These are phyloP conservation scores for Cheirogaleus medius DNA, from an alignment of 2,113 vertebrate genomes.

Conservation along the genomic window DNA sequence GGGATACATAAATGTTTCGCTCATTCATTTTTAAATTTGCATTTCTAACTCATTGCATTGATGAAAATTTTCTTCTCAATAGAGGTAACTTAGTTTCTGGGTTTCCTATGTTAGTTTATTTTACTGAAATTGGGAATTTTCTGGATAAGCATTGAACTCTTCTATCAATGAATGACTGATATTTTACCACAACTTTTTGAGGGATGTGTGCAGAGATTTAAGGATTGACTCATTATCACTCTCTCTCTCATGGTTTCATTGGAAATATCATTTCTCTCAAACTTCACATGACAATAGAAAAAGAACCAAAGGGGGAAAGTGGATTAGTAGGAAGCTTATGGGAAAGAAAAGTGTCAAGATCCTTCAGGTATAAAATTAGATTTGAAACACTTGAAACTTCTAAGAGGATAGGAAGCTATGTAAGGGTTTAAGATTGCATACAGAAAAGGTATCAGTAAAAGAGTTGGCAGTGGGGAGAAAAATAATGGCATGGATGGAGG, in stretches of 20 bases:
- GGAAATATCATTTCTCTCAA: neutral
- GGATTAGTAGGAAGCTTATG: constrained; percentile 35
- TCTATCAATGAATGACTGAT: neutral
- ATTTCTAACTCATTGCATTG: neutral
- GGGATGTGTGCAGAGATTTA: neutral
- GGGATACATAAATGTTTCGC: neutral
- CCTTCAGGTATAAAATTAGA: constrained; percentile 52
- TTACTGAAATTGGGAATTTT: neutral
- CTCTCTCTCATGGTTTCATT: neutral
- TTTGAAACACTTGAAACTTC: constrained; percentile 53
- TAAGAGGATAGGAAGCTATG: constrained; percentile 17
- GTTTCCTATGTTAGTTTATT: neutral
- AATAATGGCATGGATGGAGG: neutral
- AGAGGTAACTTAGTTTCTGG: neutral
- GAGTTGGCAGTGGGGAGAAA: neutral
- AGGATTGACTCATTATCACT: neutral
- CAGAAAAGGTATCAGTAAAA: neutral
- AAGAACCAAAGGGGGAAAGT: neutral
- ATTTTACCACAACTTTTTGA: neutral
- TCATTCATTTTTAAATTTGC: neutral
- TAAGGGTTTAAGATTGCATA: neutral
- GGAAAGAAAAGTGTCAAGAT: constrained; percentile 18
- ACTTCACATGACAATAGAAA: neutral
- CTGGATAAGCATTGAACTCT: neutral
- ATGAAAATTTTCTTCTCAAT: neutral